Evolutionary conservation across 2,113 vertebrate species (phyloP).

Genomic region (Pelobates fuscus): DNA sequence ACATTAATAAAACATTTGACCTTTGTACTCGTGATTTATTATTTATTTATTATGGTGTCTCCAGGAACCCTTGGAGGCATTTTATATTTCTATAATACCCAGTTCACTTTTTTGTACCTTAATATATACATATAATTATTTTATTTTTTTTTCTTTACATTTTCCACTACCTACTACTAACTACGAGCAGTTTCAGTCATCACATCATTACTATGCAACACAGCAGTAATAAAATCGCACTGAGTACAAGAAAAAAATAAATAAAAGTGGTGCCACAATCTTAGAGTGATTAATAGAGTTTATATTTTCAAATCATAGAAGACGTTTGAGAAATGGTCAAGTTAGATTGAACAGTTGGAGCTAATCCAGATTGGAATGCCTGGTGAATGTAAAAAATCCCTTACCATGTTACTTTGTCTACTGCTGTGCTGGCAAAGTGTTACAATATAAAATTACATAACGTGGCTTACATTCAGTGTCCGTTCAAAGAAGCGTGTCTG

Average conservation of each 20-base stretch:
- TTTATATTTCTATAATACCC: too few relatives aligned
- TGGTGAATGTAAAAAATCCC: not conserved
- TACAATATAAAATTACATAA: slow-evolving; percentile 27
- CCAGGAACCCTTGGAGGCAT: too few relatives aligned
- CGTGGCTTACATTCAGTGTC: too few relatives aligned
- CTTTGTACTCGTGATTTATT: too few relatives aligned
- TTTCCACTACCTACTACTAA: not conserved
- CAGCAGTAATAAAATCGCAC: not conserved
- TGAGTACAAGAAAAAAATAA: slow-evolving; percentile 17
- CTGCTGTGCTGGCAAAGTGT: slow-evolving; percentile 13
- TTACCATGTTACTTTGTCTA: slow-evolving; percentile 2
- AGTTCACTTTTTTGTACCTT: too few relatives aligned
- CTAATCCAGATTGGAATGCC: not conserved
- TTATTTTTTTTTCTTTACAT: too few relatives aligned
- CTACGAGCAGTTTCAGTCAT: slow-evolving; percentile 19
- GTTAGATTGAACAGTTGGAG: not conserved
- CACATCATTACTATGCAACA: slow-evolving; percentile 29
- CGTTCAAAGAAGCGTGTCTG: too few relatives aligned
- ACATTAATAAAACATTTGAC: too few relatives aligned
- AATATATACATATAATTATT: too few relatives aligned
- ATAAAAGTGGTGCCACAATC: not conserved
- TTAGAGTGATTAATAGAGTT: slow-evolving; percentile 4
- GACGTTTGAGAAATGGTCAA: not conserved
- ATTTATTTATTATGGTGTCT: too few relatives aligned
- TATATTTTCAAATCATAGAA: slow-evolving; percentile 3